Conservation (phyloP, 2,797 vertebrate species). For the Fundulus diaphanus region DNA sequence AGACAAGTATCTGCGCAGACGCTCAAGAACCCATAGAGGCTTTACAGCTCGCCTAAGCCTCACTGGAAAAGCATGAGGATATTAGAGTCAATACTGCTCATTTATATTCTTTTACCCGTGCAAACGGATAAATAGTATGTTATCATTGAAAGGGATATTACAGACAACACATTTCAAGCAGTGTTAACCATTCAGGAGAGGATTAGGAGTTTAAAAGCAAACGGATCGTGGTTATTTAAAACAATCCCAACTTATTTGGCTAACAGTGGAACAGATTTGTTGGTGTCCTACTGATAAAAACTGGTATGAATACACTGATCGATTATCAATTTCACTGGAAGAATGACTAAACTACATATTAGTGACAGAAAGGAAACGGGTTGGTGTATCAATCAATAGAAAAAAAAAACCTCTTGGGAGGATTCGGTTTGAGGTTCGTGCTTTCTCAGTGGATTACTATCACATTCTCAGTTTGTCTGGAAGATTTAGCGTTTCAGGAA, state of each 20-base stretch:
- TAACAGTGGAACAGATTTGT: not conserved
- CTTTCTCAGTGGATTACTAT: slow-evolving; percentile 3
- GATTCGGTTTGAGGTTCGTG: slow-evolving; percentile 5
- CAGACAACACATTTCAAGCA: slow-evolving; percentile 9
- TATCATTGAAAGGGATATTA: slow-evolving; percentile 6
- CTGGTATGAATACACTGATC: not conserved
- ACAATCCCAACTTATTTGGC: not conserved
- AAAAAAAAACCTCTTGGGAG: not conserved
- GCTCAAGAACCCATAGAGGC: slow-evolving; percentile 33
- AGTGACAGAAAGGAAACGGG: not conserved
- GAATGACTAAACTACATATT: not conserved
- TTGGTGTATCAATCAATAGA: not conserved
- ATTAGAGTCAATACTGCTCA: slow-evolving; percentile 7
- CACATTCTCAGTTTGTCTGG: slow-evolving; percentile 25
- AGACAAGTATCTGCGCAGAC: slow-evolving; percentile 48
- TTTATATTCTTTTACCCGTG: slow-evolving; percentile 13
- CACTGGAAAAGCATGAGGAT: slow-evolving; percentile 10
- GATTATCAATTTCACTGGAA: not conserved
- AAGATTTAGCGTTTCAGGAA: slow-evolving; percentile 26
- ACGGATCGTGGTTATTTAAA: not conserved
- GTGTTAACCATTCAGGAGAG: not conserved
- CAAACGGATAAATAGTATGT: slow-evolving; percentile 6
- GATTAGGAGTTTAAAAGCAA: not conserved
- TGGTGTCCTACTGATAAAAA: not conserved
- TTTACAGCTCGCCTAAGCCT: slow-evolving; percentile 22